Percentiles rank a stretch among this genome's conserved stretches.
phyloP scores from a whole-genome alignment of 2,888 invertebrate genomes.

The Plebejus argus region DNA sequence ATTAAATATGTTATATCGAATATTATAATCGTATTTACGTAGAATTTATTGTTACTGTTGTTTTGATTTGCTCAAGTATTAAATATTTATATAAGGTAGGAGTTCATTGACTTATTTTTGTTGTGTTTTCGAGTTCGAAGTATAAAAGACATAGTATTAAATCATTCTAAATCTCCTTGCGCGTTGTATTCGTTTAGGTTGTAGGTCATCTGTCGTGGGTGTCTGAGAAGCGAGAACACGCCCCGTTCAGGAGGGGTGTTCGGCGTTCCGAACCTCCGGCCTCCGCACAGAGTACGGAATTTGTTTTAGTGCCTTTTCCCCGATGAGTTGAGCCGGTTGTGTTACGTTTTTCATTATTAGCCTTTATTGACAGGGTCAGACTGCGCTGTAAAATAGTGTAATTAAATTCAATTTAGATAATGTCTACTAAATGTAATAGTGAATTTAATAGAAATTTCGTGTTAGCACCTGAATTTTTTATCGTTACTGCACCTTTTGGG shows the following conservation, averaged over 20 bases:
- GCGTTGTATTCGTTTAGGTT: neutral
- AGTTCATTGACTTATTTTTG: slow-evolving; percentile 44
- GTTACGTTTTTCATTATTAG: slow-evolving; percentile 50
- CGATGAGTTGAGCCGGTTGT: slow-evolving; percentile 26
- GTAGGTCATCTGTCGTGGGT: neutral
- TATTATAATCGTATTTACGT: slow-evolving; percentile 69
- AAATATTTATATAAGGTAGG: slow-evolving; percentile 73
- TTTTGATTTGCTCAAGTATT: slow-evolving; percentile 79
- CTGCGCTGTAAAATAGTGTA: slow-evolving; percentile 70
- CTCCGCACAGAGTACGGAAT: slow-evolving; percentile 10
- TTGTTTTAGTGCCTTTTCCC: slow-evolving; percentile 30
- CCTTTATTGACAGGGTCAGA: slow-evolving; percentile 77
- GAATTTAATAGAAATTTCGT: slow-evolving; percentile 60
- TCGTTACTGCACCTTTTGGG: slow-evolving; percentile 65
- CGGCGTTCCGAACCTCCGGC: neutral
- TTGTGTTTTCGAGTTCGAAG: slow-evolving; percentile 28
- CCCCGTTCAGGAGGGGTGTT: neutral
- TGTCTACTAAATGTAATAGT: slow-evolving; percentile 68
- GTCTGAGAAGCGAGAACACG: neutral
- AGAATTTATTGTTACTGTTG: slow-evolving; percentile 75
- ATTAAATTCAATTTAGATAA: slow-evolving; percentile 70
- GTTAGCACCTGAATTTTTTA: slow-evolving; percentile 68
- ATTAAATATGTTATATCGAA: slow-evolving; percentile 54
- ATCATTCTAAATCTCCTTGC: slow-evolving; percentile 12
- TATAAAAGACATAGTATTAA: slow-evolving; percentile 34